Base-by-base conservation (phyloP, 1,140 invertebrate species). In the Steinernema feltiae region DNA sequence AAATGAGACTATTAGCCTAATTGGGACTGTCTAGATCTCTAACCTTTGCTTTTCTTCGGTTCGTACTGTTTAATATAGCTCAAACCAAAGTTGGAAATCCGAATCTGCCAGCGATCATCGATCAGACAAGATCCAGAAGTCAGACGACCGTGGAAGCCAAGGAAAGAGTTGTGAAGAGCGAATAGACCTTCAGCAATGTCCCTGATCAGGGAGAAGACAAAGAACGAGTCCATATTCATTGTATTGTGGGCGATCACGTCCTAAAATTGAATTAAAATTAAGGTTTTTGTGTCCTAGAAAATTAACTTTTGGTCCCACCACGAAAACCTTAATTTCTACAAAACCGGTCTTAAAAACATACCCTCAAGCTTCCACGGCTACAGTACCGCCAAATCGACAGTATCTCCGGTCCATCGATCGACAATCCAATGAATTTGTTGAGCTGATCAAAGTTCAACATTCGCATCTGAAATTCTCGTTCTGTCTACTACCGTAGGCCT, bases 221-320 rank as follows among this genome's bases (percentile, higher is more conserved):
- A 97, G 30, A 93, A 93, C 93, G 94, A 96, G 88, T 97, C 94
- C 79, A 96, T 90, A 87, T 94, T 93, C 82, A 96, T 94, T 87
- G 95, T 93, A 83, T 94, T 92, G 86, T 94, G 92, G 79, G 93
- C 90, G 21, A 96, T 89, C 27, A 95, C 92, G 86, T 95, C 93
- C 88, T 81, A 88, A 87, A 87, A 88, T 69, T 12, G 74, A 74
- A 70, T 7, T 41, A 24, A 35, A 3, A 24, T 27, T 15, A 31
- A n/a, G n/a, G n/a, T n/a, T n/a, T n/a, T n/a, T n/a, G n/a, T n/a
- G n/a, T n/a, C n/a, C n/a, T n/a, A n/a, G n/a, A n/a, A n/a, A n/a
- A n/a, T n/a, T n/a, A n/a, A n/a, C n/a, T n/a, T n/a, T n/a, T n/a
- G n/a, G n/a, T n/a, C n/a, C n/a, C n/a, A n/a, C n/a, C n/a, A n/a